Percentiles rank a stretch among this genome's conserved stretches.
Evolutionary conservation across 2,797 vertebrate species (phyloP).

Genomic region (Trematomus bernacchii): DNA sequence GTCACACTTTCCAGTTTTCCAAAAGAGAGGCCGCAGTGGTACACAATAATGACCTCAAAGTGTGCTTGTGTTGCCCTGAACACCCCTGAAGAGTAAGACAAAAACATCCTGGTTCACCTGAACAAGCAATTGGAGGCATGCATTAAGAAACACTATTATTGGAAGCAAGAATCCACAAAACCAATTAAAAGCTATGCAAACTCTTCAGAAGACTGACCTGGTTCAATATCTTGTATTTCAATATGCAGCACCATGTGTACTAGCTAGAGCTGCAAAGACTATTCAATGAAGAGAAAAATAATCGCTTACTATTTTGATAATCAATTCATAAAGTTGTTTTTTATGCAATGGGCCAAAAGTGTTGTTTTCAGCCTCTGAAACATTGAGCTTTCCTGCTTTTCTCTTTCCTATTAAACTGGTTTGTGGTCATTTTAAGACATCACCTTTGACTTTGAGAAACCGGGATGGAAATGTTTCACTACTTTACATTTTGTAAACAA

Average conservation of each 20-base stretch:
- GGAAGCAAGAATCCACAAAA: conserved; percentile 10
- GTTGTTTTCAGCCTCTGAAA: no score
- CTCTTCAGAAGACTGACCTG: background rate
- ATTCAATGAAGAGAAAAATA: no score
- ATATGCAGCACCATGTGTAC: background rate
- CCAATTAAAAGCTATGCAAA: conserved; percentile 9
- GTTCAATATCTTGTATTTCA: conserved; percentile 5
- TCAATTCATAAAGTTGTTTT: no score
- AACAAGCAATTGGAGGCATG: conserved; percentile 17
- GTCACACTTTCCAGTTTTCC: conserved; percentile 65
- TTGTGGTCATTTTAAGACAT: no score
- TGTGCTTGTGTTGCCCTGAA: conserved; percentile 28
- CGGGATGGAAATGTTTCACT: no score
- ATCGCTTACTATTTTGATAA: no score
- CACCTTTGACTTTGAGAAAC: no score
- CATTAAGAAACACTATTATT: background rate
- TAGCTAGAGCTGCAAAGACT: background rate
- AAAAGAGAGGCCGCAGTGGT: conserved; percentile 15
- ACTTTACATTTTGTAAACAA: no score
- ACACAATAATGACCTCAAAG: conserved; percentile 19
- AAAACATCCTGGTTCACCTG: conserved; percentile 42
- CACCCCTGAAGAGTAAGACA: conserved; percentile 23
- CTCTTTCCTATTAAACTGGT: no score
- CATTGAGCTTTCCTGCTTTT: no score
- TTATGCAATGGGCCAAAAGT: no score